Percentiles rank a stretch among this genome's conserved stretches.
These are phyloP conservation scores for Stegodyphus mimosarum DNA, from an alignment of 1,140 invertebrate genomes.

Conservation along the genomic window DNA sequence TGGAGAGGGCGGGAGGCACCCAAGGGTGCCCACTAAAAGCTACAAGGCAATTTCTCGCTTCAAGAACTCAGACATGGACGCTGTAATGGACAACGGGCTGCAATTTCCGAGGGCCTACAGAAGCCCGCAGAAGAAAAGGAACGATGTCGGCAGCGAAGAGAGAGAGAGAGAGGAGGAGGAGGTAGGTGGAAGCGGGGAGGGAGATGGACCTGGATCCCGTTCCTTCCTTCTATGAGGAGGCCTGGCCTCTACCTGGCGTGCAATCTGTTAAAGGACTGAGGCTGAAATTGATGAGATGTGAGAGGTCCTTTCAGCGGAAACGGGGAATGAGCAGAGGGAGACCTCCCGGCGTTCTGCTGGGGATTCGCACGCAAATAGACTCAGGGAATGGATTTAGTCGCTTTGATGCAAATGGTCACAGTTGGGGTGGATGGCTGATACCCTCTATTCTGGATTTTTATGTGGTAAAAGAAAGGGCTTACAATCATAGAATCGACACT, in stretches of 20 bases:
- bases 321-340: slow-evolving; percentile 1
- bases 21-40: slow-evolving; percentile 51
- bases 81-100: slow-evolving; percentile 56
- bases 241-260: slow-evolving; percentile 37
- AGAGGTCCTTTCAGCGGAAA: slow-evolving; percentile 35
- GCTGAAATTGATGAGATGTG: slow-evolving; percentile 53
- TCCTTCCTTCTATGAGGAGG: background rate
- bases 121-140: slow-evolving; percentile 4
- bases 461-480: no score
- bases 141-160: background rate
- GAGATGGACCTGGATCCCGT: background rate
- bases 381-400: background rate
- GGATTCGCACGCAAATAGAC: slow-evolving; percentile 40
- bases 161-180: background rate
- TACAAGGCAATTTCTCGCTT: slow-evolving; percentile 60
- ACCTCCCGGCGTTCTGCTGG: background rate
- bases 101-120: slow-evolving; percentile 42
- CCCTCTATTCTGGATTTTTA: no score
- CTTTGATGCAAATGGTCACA: no score
- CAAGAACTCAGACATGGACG: slow-evolving; percentile 59
- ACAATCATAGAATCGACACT: no score
- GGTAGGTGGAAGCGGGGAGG: background rate
- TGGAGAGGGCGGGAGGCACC: slow-evolving; percentile 1
- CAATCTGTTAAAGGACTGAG: slow-evolving; percentile 36
- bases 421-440: no score